Percentiles rank a stretch among this genome's conserved stretches.
Evolutionary conservation across 2,797 vertebrate species (phyloP).

Genomic region (Tenualosa thibaudeaui): DNA sequence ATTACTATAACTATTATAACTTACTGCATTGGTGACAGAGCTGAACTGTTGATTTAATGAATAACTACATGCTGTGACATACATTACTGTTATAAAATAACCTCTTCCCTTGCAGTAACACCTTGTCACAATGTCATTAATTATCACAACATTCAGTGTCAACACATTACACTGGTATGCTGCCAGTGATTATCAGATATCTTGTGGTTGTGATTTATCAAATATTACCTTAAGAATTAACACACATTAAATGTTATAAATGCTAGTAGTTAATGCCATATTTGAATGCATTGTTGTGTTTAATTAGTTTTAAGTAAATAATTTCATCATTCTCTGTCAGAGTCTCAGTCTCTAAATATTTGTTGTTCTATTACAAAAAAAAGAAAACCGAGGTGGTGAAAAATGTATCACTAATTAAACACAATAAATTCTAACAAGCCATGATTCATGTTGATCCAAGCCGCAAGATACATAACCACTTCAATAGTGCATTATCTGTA

Average conservation of each 20-base stretch:
- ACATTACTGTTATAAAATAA: neutral
- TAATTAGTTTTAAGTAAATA: neutral
- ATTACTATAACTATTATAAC: neutral
- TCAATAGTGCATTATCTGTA: neutral
- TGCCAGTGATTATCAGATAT: no score
- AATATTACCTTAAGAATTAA: neutral
- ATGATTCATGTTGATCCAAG: neutral
- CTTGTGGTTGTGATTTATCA: neutral
- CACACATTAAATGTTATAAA: neutral
- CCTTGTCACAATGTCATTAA: neutral
- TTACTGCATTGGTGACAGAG: neutral
- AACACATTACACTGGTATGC: neutral
- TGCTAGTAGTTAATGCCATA: neutral
- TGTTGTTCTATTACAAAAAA: neutral
- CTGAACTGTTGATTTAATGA: neutral
- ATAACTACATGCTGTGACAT: neutral
- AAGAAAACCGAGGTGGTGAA: neutral
- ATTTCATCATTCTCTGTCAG: neutral
- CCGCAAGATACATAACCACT: neutral
- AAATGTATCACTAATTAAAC: slow-evolving; percentile 18
- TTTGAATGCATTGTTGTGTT: neutral
- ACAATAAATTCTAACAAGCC: slow-evolving; percentile 13
- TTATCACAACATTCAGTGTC: neutral
- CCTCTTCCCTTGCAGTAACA: neutral
- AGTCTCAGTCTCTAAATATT: neutral